Base-by-base conservation (phyloP, 2,797 vertebrate species). In the Sebastes oblongus region DNA sequence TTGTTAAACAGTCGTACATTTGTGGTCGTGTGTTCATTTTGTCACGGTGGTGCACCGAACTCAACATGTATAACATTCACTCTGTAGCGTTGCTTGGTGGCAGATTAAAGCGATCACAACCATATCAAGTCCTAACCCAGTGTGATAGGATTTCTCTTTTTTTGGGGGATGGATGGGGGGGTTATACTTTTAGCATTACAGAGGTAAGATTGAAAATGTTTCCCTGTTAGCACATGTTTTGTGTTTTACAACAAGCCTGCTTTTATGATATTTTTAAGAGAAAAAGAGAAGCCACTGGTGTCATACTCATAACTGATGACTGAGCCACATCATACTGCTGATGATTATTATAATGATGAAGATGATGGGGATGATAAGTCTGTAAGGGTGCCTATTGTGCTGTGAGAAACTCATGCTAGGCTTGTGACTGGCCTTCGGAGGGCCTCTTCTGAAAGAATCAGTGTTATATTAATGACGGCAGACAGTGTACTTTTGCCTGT, bases 1-100 rank as follows among this genome's bases (percentile, higher is more conserved):
- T 98, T 97, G 97, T 98, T 97, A 97, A 46, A 97, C 96, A 94
- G 92, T 94, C 92, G 92, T 95, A 94, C 93, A 94, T 96, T 92
- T 93, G 92, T 95, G 91, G 84, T 96, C 95, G 96, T 94, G 91
- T 97, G 88, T 95, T 93, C 90, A 95, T 95, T 52, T 96, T 93
- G 83, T 94, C 78, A 86, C 42, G 60, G 72, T 61, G 56, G 67
- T 91, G 80, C 80, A 82, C 74, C 69, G n/a, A 86, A 80, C 69
- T 80, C 77, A 67, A 60, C 30, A 77, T 88, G 70, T 84, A 88
- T 62, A 70, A 83, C 75, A 30, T 61, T 20, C 3, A 72, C 80
- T 86, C n/a, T 80, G 66, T 70, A 75, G 77, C 74, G 76, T 85
- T 78, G 81, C 73, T 83, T 58, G 78, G 46, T 72, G 46, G 81